A percentile compares a stretch with the other conserved stretches of the same genome.
Conservation (phyloP, 35 echinoderm and acorn worm genomes). For the Eucidaris tribuloides region DNA sequence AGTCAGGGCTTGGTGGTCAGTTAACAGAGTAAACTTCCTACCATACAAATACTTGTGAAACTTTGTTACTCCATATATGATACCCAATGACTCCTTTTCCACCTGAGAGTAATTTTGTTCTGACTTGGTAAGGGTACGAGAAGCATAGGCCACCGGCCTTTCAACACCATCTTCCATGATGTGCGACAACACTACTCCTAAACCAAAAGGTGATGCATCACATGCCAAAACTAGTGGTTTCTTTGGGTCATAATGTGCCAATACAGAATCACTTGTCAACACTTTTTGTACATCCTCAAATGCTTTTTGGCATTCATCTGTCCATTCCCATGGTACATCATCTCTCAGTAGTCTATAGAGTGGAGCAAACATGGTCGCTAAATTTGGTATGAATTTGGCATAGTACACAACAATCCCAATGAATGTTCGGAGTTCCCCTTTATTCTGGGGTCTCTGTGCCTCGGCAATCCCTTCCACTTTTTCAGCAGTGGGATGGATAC, state of each 20-base stretch:
- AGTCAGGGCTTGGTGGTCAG: constrained; percentile 54
- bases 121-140: constrained; percentile 44
- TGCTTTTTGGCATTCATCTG: constrained; percentile 44
- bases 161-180: constrained; percentile 48
- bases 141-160: constrained; percentile 59
- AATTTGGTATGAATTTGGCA: constrained; percentile 61
- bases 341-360: constrained; percentile 56
- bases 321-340: constrained; percentile 53
- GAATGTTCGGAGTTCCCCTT: constrained; percentile 48
- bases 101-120: constrained; percentile 64
- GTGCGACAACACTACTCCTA: constrained; percentile 57
- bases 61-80: constrained; percentile 23
- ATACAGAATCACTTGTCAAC: constrained; percentile 49
- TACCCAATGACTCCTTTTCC: constrained; percentile 54
- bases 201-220: constrained; percentile 54
- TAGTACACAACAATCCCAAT: constrained; percentile 53
- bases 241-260: constrained; percentile 55
- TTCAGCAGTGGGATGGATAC: constrained; percentile 44
- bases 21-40: constrained; percentile 31
- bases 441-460: constrained; percentile 35
- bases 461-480: constrained; percentile 59
- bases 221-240: constrained; percentile 36
- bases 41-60: constrained; percentile 38
- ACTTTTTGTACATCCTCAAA: constrained; percentile 54
- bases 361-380: constrained; percentile 42